Base-by-base conservation (phyloP, 1,140 invertebrate genomes). In the Pseudachorutes palmiensis region DNA sequence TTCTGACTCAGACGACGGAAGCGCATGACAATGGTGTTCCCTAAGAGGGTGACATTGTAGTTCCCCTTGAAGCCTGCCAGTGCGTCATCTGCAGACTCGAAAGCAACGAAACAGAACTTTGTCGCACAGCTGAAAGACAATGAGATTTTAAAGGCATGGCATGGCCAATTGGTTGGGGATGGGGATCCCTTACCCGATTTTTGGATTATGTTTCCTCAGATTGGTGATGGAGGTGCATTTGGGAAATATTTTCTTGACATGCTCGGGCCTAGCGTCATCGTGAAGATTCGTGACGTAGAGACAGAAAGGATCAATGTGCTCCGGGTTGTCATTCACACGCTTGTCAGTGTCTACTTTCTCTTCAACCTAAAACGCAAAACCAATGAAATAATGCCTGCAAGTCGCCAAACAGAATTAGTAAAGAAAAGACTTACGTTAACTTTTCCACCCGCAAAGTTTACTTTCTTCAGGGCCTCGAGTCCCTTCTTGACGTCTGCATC, bases 201-300 rank as follows among this genome's bases (percentile, higher is more conserved):
- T 68, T 2, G 70, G 70, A 64, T 66, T 69, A 31, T 71, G 70
- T 24, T 66, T 66, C 26, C 48, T 62, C 16, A 67, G 66, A 30
- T 16, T 36, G 12, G 58, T 62, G 28, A 66, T 30, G 19, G n/a
- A 24, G 1, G 30, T 2, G 31, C 59, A 29, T 33, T 62, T 68
- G 14, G 59, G 3, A 33, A 71, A 71, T 1, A 64, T 2, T 22
- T 3, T 24, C 26, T 59, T 30, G 12, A 71, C 12, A 14, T 49
- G 22, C 9, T 65, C 59, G 24, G 29, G 62, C 49, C 9, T 69
- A 0, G 59, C 51, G 1, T 16, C 48, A 2, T 41, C 67, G 2
- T 32, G 57, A 16, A 71, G 36, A 55, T 71, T 71, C 3, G 70
- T 68, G 0, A 71, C 59, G 33, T 68, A 71, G 9, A 71, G 48